Evolutionary conservation across 2,888 invertebrate genomes (phyloP), one percentile per base, ranked within the genome.

Genomic region (Isoperla grammatica): DNA sequence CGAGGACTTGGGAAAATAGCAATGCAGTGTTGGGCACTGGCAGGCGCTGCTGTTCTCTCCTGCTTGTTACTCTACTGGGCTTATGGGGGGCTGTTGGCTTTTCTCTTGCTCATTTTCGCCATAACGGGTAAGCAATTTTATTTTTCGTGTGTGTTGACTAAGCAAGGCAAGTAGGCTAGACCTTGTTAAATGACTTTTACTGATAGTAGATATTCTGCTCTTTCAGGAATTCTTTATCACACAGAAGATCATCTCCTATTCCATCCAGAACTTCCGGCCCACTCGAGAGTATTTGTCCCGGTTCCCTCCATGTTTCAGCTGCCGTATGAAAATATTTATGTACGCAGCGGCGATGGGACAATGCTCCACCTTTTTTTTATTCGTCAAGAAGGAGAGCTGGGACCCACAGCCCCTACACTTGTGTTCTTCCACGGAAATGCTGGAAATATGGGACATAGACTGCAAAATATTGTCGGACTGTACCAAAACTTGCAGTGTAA

Each of bases 341-440:
- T 89, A 54, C 85, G 85, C 71, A 87, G 86, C 56, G 78, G 81
- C 56, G 92, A 92, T 79, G 88, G 88, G 20, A 82, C 85, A 2
- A 82, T 84, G 69, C 78, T 93, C 55, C 91, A 93, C 68, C 84
- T 89, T 74, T 92, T 88, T 72, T 85, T 91, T 69, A 86, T 93
- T 63, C 82, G 85, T 68, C 92, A 92, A 72, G 77, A 83, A 1
- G 80, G 80, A 61, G 82, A 82, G 48, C 81, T 83, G 64, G 83
- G 83, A 67, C 81, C 83, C 66, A 80, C 81, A 69, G 84, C 83
- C 56, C 91, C 93, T 0, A 95, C 95, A 9, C 78, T 96, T 70
- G 76, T 96, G 55, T 95, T 90, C 75, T 86, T 96, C 65, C 96
- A 97, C 78, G 96, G 96, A 5, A 97, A 96, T 82, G 96, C 96